Evolutionary conservation across 2,113 vertebrate species (phyloP).

Genomic region (Engystomops pustulosus): DNA sequence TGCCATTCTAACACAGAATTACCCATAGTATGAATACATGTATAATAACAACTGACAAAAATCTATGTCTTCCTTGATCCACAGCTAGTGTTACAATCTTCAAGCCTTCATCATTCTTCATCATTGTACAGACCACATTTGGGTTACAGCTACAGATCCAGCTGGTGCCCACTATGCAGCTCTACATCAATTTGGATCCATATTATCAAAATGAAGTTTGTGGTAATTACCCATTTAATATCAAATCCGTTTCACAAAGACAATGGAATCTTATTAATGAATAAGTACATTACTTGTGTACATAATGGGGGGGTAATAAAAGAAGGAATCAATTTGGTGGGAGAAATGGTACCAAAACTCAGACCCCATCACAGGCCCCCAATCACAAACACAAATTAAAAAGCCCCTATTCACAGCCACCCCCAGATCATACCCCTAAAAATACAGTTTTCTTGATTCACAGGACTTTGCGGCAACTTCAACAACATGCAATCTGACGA

Average conservation of each 20-base stretch:
- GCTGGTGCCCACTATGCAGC: slow-evolving; percentile 73
- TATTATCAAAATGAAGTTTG: slow-evolving; percentile 62
- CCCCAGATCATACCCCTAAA: too few species aligned
- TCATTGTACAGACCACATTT: slow-evolving; percentile 68
- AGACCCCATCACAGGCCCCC: too few species aligned
- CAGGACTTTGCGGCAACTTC: slow-evolving; percentile 95
- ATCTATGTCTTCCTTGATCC: not conserved
- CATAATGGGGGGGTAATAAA: too few species aligned
- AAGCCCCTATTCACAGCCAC: too few species aligned
- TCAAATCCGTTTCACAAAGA: not conserved
- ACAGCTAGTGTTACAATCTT: slow-evolving; percentile 64
- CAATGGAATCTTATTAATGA: not conserved
- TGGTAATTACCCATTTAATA: slow-evolving; percentile 63
- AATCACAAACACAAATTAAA: too few species aligned
- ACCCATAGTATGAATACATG: too few species aligned
- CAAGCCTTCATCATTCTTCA: slow-evolving; percentile 70
- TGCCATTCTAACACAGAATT: too few species aligned
- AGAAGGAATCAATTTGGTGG: too few species aligned
- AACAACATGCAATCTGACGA: slow-evolving; percentile 85
- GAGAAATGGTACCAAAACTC: too few species aligned
- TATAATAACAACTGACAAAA: not conserved
- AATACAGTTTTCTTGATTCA: too few species aligned
- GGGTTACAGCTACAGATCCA: slow-evolving; percentile 72
- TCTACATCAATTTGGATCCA: slow-evolving; percentile 65
- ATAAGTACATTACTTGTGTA: too few species aligned